These are phyloP conservation scores for Nomada fucata DNA, from an alignment of 2,888 invertebrate genomes.

Conservation along the genomic window DNA sequence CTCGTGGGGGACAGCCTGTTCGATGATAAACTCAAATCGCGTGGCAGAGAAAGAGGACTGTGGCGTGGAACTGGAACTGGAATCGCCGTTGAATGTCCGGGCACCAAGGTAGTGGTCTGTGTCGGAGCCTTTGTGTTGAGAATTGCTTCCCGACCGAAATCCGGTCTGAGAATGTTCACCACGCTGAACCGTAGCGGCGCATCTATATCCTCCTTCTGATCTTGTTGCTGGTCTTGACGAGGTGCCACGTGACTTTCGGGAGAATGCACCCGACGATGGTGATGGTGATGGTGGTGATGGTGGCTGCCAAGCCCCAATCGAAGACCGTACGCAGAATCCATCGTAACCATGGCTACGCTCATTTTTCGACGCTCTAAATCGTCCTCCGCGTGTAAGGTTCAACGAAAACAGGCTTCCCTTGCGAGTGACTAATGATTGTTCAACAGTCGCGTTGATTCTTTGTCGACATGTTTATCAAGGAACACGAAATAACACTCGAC, in stretches of 20 bases:
- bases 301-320: constrained; percentile 71
- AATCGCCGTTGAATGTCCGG: constrained; percentile 65
- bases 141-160: constrained; percentile 91
- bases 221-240: constrained; percentile 66
- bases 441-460: constrained; percentile 6
- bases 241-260: constrained; percentile 58
- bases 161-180: constrained; percentile 93
- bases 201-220: constrained; percentile 62
- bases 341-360: constrained; percentile 80
- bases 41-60: constrained; percentile 71
- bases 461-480: constrained; percentile 36
- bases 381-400: neutral
- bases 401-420: neutral
- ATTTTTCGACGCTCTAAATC: constrained; percentile 60
- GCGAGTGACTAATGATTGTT: neutral
- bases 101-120: constrained; percentile 69
- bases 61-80: constrained; percentile 65
- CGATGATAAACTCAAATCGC: constrained; percentile 75
- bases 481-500: constrained; percentile 45
- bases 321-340: constrained; percentile 79
- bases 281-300: constrained; percentile 69
- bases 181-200: constrained; percentile 90
- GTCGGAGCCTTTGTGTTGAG: constrained; percentile 86
- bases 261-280: constrained; percentile 64
- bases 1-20: constrained; percentile 74